Percentiles rank a stretch among this genome's conserved stretches.
These are phyloP conservation scores for Oxyura jamaicensis DNA, from an alignment of 2,113 vertebrate genomes.

Conservation along the genomic window DNA sequence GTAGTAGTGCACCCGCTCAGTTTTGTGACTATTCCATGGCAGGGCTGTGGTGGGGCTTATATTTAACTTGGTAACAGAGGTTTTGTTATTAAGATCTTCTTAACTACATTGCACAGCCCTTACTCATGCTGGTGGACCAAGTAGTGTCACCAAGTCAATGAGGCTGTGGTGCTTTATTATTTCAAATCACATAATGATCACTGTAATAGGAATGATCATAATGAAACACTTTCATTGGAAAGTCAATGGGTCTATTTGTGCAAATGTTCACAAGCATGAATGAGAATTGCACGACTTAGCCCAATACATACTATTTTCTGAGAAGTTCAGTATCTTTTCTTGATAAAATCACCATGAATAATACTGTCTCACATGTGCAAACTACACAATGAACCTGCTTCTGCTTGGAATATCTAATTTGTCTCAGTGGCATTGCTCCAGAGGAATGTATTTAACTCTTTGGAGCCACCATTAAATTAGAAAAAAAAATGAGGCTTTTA, in stretches of 20 bases:
- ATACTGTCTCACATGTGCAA: constrained; percentile 24
- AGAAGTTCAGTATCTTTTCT: constrained; percentile 24
- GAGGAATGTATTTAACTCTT: constrained; percentile 45
- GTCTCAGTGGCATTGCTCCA: constrained; percentile 10
- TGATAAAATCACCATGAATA: constrained; percentile 48
- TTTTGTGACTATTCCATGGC: constrained; percentile 7
- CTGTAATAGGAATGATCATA: constrained; percentile 44
- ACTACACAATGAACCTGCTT: constrained; percentile 42
- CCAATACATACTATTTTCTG: constrained; percentile 35
- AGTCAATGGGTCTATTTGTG: constrained; percentile 53
- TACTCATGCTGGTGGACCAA: constrained; percentile 42
- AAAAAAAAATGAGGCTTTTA: background rate
- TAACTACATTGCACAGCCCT: constrained; percentile 35
- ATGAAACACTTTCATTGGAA: constrained; percentile 43
- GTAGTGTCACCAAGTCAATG: constrained; percentile 33
- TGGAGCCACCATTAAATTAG: background rate
- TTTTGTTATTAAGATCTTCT: constrained; percentile 44
- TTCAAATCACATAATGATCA: constrained; percentile 50
- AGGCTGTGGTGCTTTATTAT: constrained; percentile 48
- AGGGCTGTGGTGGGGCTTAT: background rate
- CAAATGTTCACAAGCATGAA: constrained; percentile 53
- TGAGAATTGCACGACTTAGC: constrained; percentile 19
- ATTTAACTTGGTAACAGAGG: constrained; percentile 53
- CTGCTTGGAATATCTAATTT: constrained; percentile 54
- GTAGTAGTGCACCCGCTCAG: background rate